Evolutionary conservation across 2,113 vertebrate species (phyloP), one percentile per base, ranked within the genome.

Genomic region (Psophia crepitans): DNA sequence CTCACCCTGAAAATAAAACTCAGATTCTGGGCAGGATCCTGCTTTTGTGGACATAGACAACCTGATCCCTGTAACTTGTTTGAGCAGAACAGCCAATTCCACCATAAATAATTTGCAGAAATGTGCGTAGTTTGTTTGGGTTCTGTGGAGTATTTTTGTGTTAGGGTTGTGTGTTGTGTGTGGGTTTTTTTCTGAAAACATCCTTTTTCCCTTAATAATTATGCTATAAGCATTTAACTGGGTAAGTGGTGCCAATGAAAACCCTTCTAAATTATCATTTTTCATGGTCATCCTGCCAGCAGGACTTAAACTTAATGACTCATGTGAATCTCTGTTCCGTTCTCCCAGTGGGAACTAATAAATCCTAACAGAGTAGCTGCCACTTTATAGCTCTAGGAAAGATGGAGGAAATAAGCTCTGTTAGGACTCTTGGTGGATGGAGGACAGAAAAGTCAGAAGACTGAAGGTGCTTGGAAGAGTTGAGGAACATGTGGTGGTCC

Each of bases 221-320:
- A 94, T 54, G 48, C 43, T 92, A 61, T 84, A 80, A 91, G 78
- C 63, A 44, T 90, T 95, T 91, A 96, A 74, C 81, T 41, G 57
- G 71, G 51, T 73, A 74, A 95, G 75, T 60, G 39, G 24, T 76
- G 93, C 94, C 95, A 96, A 78, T 13, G 65, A 96, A 97, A 96
- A 91, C 87, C 83, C 64, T 96, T 92, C 94, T 60, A 48, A 94
- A 92, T 95, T 44, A 90, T 57, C 37, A 58, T 92, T 91, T 96
- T 94, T 78, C 70, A 69, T 37, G 39, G 66, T 77, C 60, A 69
- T 73, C 73, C 92, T 95, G 37, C 66, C 43, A 8, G 70, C 87
- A 87, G 92, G 93, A 87, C 70, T 85, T 89, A 56, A 91, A 84
- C n/a, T 87, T 75, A 93, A 87, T 96, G 96, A 97, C 69, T 97